Evolutionary conservation across 2,113 vertebrate genomes (phyloP).

Genomic region (Neolamprologus caudopunctatus): DNA sequence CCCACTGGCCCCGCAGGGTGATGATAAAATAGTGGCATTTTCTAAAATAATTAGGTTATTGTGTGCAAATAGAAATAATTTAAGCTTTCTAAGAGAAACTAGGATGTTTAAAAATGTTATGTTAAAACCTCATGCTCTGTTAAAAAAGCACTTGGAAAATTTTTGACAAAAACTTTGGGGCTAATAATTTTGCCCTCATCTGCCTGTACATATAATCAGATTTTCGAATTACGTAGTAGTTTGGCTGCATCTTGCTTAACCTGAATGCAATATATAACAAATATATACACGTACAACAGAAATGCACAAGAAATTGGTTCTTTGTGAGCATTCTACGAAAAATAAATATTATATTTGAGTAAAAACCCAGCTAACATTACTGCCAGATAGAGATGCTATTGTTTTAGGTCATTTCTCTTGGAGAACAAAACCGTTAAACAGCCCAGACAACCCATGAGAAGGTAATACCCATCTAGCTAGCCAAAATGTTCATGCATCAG

Average conservation of each 20-base stretch:
- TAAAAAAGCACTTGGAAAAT: background rate
- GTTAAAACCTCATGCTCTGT: background rate
- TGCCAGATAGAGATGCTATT: background rate
- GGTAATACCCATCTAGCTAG: background rate
- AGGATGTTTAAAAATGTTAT: background rate
- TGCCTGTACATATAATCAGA: background rate
- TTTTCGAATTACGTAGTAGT: background rate
- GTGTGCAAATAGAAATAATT: background rate
- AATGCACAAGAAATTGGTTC: background rate
- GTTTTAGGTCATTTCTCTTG: background rate
- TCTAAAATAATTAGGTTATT: background rate
- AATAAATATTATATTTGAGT: background rate
- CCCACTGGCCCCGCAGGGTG: background rate
- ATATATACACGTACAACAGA: background rate
- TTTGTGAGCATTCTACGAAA: background rate
- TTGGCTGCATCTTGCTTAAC: background rate
- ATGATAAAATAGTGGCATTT: too few species aligned
- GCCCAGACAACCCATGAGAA: background rate
- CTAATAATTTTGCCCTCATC: background rate
- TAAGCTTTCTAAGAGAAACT: background rate
- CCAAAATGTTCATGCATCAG: background rate
- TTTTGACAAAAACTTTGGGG: background rate
- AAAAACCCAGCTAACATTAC: background rate
- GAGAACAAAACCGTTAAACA: background rate
- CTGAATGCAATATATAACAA: background rate